Evolutionary conservation across 2,888 invertebrate genomes (phyloP), one percentile per base, ranked within the genome.

Genomic region (Lycocerus yunnanus): DNA sequence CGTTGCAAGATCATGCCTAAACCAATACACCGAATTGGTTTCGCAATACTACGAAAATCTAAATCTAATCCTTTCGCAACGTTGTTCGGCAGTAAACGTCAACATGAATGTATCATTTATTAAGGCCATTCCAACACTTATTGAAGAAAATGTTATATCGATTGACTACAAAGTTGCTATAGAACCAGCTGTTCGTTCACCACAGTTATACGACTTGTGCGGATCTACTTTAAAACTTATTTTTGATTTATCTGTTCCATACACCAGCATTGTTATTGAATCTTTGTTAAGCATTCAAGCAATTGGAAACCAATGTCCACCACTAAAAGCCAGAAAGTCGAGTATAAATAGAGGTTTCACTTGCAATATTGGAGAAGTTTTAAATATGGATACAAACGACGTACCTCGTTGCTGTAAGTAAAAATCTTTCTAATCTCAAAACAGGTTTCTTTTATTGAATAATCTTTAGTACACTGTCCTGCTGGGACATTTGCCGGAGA

Each of bases 1-100:
- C 10, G 96, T 97, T 3, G 94, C 96, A 1, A 91, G 92, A 75
- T 90, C 93, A 8, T 97, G 97, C 85, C 88, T 97, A 69, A 92
- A 92, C 1, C 95, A 96, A 84, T 97, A 97, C 85, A 94, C 94
- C 80, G 95, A 96, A 78, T 88, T 95, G 13, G 89, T 95, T 77
- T 89, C 94, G 0, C 95, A 96, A 84, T 94, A 95, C 83, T 96
- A 96, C 81, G 87, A 88, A 21, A 92, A 93, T 61, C 88, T 98
- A 2, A 97, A 97, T 82, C 91, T 90, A 73, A 90, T 96, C 76
- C 88, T 98, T 13, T 95, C 97, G 0, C 95, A 96, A 84, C 92
- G 97, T 80, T 98, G 98, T 86, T 97, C 97, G 0, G 96, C 96
- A 3, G 95, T 97, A 66, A 97, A 97, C 82, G 96, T 97, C 0